phyloP scores from a whole-genome alignment of 2,888 invertebrate genomes.

The Orthosia gracilis region DNA sequence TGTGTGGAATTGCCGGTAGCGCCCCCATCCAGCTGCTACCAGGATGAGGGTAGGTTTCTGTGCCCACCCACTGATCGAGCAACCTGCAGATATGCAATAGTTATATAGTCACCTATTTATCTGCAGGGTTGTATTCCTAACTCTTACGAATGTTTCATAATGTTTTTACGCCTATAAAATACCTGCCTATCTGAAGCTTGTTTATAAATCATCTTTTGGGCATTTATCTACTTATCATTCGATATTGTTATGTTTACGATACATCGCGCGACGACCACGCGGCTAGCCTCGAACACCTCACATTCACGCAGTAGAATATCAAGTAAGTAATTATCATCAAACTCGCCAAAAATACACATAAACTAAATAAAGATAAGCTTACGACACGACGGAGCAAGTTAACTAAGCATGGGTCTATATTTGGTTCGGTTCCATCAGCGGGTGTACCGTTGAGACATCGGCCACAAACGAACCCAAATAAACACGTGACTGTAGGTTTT shows the following conservation, averaged over 20 bases:
- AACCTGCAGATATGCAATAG: no score
- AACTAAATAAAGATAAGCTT: conserved; percentile 47
- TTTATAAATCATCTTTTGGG: not conserved
- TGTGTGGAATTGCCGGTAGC: no score
- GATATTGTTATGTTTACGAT: conserved; percentile 9
- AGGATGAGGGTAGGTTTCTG: no score
- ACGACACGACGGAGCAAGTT: conserved; percentile 44
- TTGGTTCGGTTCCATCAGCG: conserved; percentile 51
- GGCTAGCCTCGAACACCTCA: not conserved
- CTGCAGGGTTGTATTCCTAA: no score
- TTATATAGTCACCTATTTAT: no score
- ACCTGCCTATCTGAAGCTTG: not conserved
- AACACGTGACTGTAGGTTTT: conserved; percentile 32
- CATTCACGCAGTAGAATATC: not conserved
- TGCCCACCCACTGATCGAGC: no score
- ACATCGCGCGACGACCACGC: conserved; percentile 19
- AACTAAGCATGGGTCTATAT: conserved; percentile 43
- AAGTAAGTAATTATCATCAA: conserved; percentile 5
- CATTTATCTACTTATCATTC: conserved; percentile 18
- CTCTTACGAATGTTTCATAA: no score
- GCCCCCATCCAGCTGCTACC: no score
- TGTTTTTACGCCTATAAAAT: no score
- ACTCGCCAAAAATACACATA: conserved; percentile 18
- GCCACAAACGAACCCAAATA: conserved; percentile 24
- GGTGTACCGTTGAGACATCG: not conserved